Conservation (phyloP, 2,888 invertebrate genomes). For the Himalopsyche japonica region DNA sequence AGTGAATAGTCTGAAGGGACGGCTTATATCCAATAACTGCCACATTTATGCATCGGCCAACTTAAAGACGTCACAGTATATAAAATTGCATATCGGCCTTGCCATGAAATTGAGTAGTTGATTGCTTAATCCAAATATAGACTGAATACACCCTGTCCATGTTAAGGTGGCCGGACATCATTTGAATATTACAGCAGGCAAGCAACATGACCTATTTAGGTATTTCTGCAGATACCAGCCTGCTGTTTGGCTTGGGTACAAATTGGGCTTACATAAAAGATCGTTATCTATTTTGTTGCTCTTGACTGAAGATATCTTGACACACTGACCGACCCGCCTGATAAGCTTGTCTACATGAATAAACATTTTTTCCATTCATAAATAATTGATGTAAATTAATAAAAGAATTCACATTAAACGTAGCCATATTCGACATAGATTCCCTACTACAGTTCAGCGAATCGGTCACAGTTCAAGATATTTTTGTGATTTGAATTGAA, state of each 20-base stretch:
- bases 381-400: no score
- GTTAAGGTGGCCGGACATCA: neutral
- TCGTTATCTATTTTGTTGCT: neutral
- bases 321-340: neutral
- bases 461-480: neutral
- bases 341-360: neutral
- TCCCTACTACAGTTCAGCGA: no score
- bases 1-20: neutral
- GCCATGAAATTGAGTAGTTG: neutral
- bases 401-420: neutral
- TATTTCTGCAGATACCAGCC: neutral
- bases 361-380: no score
- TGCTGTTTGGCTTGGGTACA: neutral
- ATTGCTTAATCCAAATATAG: neutral
- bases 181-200: neutral
- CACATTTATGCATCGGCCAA: neutral
- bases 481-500: no score
- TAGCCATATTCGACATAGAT: neutral
- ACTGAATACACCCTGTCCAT: neutral
- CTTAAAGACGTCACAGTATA: neutral
- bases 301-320: neutral
- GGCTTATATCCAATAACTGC: neutral
- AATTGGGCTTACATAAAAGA: neutral
- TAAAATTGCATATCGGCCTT: neutral
- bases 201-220: neutral